Percentiles rank a stretch among this genome's conserved stretches.
phyloP scores from a whole-genome alignment of 2,797 vertebrate genomes.

The Sebastes cheni region DNA sequence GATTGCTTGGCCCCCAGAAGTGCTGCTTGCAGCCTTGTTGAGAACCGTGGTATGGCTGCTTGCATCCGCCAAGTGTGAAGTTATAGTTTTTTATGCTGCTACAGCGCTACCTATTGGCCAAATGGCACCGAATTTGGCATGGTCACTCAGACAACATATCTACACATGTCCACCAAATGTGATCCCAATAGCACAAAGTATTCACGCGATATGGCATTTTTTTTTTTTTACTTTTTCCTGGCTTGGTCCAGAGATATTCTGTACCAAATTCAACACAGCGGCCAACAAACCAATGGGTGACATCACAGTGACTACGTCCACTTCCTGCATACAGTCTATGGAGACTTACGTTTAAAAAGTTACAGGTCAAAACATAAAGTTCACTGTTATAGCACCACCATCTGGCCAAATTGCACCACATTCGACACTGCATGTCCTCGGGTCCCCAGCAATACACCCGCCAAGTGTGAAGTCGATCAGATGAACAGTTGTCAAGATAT shows the following conservation, averaged over 20 bases:
- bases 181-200: too few species aligned
- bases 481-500: fast-evolving
- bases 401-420: neutral
- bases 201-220: too few species aligned
- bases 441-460: fast-evolving
- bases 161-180: too few species aligned
- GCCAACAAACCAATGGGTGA: too few species aligned
- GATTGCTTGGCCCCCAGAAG: neutral
- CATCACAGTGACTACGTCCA: too few species aligned
- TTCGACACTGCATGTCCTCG: fast-evolving
- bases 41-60: neutral
- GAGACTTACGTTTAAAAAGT: neutral
- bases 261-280: neutral
- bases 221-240: too few species aligned
- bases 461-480: fast-evolving
- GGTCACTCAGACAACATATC: too few species aligned
- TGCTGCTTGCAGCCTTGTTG: fast-evolving
- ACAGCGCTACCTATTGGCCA: fast-evolving
- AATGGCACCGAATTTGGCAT: fast-evolving
- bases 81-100: too few species aligned
- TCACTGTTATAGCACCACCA: neutral
- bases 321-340: too few species aligned
- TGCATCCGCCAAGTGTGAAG: too few species aligned
- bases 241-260: neutral
- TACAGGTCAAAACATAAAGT: neutral